Evolutionary conservation across 2,797 vertebrate species (phyloP).

Genomic region (Platalea minor): DNA sequence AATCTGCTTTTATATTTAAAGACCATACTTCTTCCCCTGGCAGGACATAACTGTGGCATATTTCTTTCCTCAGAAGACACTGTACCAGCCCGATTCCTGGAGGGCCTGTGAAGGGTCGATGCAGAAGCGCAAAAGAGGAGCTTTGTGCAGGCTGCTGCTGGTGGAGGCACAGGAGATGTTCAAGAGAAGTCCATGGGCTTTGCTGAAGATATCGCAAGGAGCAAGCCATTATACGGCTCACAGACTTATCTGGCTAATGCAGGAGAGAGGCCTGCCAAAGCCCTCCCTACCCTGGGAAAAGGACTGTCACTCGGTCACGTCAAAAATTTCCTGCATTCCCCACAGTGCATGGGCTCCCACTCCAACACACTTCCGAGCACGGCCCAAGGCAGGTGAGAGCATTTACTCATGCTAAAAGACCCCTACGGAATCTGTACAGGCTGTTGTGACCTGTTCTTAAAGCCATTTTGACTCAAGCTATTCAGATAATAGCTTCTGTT

Average conservation of each 20-base stretch:
- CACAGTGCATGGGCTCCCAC: neutral
- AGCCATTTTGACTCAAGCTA: neutral
- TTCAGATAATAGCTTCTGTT: neutral
- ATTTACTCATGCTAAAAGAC: neutral
- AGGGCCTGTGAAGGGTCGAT: neutral
- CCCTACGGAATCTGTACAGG: neutral
- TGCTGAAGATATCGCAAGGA: neutral
- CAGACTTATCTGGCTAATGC: neutral
- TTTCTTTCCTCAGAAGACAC: neutral
- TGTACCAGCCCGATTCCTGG: neutral
- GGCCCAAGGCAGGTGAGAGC: neutral
- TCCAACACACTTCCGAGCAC: accelerated
- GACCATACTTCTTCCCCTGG: neutral
- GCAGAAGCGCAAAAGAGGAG: neutral
- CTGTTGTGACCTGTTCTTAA: neutral
- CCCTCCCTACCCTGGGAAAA: neutral
- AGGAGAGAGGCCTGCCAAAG: neutral
- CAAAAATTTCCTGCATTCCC: neutral
- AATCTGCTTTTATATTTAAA: constrained; percentile 27
- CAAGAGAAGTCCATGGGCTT: neutral
- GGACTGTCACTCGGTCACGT: accelerated
- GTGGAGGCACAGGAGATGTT: neutral
- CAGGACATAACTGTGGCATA: neutral
- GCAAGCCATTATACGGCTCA: accelerated
- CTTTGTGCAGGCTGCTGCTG: neutral